A percentile compares a stretch with the other conserved stretches of the same genome.
These are phyloP conservation scores for Takifugu flavidus DNA, from an alignment of 2,113 vertebrate genomes.

Conservation along the genomic window DNA sequence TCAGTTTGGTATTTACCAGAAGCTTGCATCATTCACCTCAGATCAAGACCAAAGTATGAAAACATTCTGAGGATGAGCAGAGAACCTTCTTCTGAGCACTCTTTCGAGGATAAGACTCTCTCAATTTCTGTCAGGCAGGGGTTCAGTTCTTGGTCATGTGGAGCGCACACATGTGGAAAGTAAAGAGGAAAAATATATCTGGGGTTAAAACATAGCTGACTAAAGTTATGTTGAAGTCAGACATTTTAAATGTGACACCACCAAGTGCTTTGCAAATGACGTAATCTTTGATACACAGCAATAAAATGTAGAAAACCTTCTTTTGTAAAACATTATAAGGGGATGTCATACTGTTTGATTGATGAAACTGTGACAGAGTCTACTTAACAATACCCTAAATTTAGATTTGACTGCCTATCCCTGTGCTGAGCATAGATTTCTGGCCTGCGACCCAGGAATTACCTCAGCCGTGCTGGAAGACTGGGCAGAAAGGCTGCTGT, in stretches of 20 bases:
- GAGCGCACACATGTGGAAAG: conserved; percentile 1
- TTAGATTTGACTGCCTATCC: conserved; percentile 66
- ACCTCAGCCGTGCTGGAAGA: conserved; percentile 67
- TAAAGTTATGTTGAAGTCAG: conserved; percentile 21
- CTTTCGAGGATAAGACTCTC: conserved; percentile 24
- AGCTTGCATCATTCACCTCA: conserved; percentile 48
- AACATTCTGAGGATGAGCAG: conserved; percentile 58
- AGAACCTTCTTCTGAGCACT: conserved; percentile 36
- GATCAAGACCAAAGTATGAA: conserved; percentile 57
- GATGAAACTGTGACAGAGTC: conserved; percentile 70
- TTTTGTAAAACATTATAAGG: conserved; percentile 55
- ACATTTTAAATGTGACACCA: conserved; percentile 40
- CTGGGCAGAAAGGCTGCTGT: conserved; percentile 59
- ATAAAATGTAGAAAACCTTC: conserved; percentile 55
- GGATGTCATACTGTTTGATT: conserved; percentile 55
- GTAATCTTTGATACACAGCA: conserved; percentile 43
- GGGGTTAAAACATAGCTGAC: not conserved
- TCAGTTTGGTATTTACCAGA: conserved; percentile 60
- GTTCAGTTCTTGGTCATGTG: conserved; percentile 45
- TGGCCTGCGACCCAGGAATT: conserved; percentile 68
- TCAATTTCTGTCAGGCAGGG: conserved; percentile 2
- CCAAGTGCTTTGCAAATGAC: conserved; percentile 8
- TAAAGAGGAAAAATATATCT: conserved; percentile 2
- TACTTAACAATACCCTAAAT: conserved; percentile 75
- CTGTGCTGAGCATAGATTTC: conserved; percentile 58